These are phyloP conservation scores for Neuroscelio doddi DNA, from an alignment of 2,888 invertebrate species.

Conservation along the genomic window DNA sequence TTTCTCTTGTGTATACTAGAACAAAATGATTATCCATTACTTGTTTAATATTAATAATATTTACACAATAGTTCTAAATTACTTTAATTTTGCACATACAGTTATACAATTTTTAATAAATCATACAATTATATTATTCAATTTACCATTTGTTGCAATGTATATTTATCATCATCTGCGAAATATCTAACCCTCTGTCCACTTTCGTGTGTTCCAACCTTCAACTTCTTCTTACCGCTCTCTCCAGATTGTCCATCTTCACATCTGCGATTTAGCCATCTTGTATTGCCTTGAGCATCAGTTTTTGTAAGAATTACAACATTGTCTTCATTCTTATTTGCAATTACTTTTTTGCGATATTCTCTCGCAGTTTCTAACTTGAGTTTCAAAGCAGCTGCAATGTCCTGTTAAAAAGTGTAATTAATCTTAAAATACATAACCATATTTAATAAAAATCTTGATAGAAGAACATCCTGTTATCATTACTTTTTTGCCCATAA, in stretches of 20 bases:
- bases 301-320: constrained; percentile 80
- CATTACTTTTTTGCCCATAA: constrained; percentile 84
- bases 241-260: constrained; percentile 66
- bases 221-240: constrained; percentile 75
- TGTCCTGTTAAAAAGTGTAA: constrained; percentile 68
- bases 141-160: constrained; percentile 86
- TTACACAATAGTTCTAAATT: too few species aligned
- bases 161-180: constrained; percentile 91
- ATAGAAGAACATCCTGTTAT: neutral
- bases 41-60: constrained; percentile 7
- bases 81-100: too few species aligned
- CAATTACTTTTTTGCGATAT: constrained; percentile 56
- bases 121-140: too few species aligned
- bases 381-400: constrained; percentile 81
- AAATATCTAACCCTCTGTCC: constrained; percentile 86
- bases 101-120: too few species aligned
- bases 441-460: neutral
- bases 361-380: constrained; percentile 83
- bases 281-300: constrained; percentile 76
- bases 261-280: constrained; percentile 76
- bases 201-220: constrained; percentile 80
- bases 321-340: constrained; percentile 37
- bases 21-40: constrained; percentile 57
- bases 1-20: constrained; percentile 85
- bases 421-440: too few species aligned